Percentiles rank a stretch among this genome's conserved stretches.
phyloP scores from a whole-genome alignment of 2,797 vertebrate genomes.

The Rhincodon typus region DNA sequence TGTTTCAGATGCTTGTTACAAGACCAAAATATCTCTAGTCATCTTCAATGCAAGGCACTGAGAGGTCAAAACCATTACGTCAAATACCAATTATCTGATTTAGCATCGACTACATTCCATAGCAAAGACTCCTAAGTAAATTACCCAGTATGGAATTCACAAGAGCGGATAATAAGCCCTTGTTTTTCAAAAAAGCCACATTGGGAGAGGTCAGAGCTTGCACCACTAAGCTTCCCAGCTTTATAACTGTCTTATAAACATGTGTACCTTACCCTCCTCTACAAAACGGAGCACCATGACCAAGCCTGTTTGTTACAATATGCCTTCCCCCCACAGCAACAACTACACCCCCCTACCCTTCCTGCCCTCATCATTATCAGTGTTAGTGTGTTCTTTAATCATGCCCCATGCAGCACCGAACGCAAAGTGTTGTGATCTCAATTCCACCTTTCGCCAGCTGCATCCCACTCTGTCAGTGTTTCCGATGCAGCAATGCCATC shows the following conservation, averaged over 20 bases:
- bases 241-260: too few species aligned
- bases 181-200: neutral
- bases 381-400: too few species aligned
- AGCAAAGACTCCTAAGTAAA: neutral
- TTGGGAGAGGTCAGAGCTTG: neutral
- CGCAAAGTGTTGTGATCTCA: neutral
- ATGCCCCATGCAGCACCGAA: too few species aligned
- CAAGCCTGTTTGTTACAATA: too few species aligned
- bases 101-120: neutral
- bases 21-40: neutral
- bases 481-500: neutral
- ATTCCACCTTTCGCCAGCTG: neutral
- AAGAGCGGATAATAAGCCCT: too few species aligned
- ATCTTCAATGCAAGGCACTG: too few species aligned
- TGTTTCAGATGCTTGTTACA: neutral
- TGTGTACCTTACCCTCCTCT: too few species aligned
- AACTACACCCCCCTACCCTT: too few species aligned
- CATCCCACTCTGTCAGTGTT: neutral
- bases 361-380: too few species aligned
- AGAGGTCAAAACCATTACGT: neutral
- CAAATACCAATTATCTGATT: neutral
- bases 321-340: too few species aligned
- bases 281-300: too few species aligned
- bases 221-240: too few species aligned
- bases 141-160: neutral